Percentiles rank a stretch among this genome's conserved stretches.
Evolutionary conservation across 2,113 vertebrate species (phyloP).

Genomic region (Sebastes fasciatus): DNA sequence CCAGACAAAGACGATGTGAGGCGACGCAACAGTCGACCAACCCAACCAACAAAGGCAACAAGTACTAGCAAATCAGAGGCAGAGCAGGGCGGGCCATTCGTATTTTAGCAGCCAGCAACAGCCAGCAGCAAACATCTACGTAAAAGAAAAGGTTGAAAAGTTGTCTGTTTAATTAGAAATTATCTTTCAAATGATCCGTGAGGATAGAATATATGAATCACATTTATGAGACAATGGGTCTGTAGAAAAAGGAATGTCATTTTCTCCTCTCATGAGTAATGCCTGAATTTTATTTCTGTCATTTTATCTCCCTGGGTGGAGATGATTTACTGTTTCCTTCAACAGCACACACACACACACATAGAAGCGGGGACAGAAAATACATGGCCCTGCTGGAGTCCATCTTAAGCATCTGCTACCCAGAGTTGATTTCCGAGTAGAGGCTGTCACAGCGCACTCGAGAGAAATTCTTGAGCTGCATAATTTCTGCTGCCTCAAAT

Average conservation of each 20-base stretch:
- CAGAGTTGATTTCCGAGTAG: conserved; percentile 10
- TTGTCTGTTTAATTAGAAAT: not conserved
- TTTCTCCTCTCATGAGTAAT: conserved; percentile 15
- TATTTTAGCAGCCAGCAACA: no score
- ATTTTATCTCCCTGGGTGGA: conserved; percentile 22
- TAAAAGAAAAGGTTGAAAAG: no score
- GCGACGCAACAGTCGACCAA: no score
- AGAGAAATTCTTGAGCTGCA: conserved; percentile 39
- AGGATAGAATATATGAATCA: conserved; percentile 9
- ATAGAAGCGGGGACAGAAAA: conserved; percentile 2
- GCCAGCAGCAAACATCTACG: no score
- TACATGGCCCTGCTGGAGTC: conserved; percentile 25
- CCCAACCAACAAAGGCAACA: no score
- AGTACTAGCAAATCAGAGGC: no score
- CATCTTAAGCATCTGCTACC: conserved; percentile 30
- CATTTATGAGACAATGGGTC: not conserved
- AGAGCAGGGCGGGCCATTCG: no score
- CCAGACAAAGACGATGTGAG: no score
- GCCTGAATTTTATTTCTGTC: conserved; percentile 17
- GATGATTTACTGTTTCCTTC: not conserved
- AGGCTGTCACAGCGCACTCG: conserved; percentile 18
- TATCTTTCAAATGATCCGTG: conserved; percentile 4
- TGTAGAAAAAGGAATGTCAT: not conserved
- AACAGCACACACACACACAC: not conserved
- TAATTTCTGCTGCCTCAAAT: conserved; percentile 34